These are phyloP conservation scores for Rana temporaria DNA, from an alignment of 2,113 vertebrate species.

Conservation along the genomic window DNA sequence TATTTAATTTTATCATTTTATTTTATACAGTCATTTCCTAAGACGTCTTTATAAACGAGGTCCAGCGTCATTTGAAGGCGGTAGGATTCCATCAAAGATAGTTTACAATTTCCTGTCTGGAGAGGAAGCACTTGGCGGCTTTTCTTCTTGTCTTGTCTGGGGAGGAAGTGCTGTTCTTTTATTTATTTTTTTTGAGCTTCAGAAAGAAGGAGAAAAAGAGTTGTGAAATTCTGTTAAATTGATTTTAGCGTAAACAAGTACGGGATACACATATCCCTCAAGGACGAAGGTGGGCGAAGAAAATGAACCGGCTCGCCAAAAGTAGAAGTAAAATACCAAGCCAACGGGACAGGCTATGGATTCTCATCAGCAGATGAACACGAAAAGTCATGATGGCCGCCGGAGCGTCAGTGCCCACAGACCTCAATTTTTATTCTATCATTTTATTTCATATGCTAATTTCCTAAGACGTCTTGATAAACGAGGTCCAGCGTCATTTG, in stretches of 20 bases:
- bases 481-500: no score
- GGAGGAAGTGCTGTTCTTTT: not conserved
- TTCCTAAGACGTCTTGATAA: no score
- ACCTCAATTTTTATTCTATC: no score
- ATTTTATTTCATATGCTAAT: no score
- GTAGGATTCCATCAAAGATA: no score
- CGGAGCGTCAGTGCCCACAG: no score
- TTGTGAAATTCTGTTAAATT: slow-evolving; percentile 36
- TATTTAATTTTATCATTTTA: no score
- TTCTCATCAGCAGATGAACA: slow-evolving; percentile 91
- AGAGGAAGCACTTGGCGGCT: not conserved
- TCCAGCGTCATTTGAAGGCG: no score
- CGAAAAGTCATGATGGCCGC: slow-evolving; percentile 62
- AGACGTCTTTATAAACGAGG: no score
- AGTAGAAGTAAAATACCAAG: slow-evolving; percentile 72
- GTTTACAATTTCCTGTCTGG: no score
- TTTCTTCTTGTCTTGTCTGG: no score
- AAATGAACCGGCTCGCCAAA: slow-evolving; percentile 67
- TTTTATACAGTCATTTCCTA: no score
- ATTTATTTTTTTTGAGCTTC: not conserved
- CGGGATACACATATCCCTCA: slow-evolving; percentile 72
- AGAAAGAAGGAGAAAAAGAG: slow-evolving; percentile 50
- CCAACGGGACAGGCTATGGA: slow-evolving; percentile 86
- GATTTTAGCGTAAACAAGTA: slow-evolving; percentile 62
- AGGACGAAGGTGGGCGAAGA: slow-evolving; percentile 65